Evolutionary conservation across 2,888 invertebrate genomes (phyloP).

Genomic region (Drosophila basisetae): DNA sequence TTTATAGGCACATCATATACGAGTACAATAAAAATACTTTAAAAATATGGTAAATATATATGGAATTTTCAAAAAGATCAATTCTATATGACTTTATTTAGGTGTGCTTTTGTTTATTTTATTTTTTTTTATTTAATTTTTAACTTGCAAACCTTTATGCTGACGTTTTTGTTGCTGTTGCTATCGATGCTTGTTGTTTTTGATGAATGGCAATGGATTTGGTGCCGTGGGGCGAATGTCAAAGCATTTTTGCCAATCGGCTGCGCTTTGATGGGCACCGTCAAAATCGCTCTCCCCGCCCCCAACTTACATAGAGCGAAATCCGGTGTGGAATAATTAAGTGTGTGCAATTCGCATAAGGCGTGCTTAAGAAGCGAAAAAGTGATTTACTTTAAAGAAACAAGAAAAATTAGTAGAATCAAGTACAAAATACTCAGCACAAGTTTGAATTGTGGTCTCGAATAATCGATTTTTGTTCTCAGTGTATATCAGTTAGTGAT

Average conservation of each 20-base stretch:
- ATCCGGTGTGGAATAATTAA: neutral
- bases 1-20: too few species aligned
- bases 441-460: neutral
- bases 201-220: neutral
- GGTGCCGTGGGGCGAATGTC: constrained; percentile 26
- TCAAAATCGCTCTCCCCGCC: neutral
- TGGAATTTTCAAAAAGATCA: neutral
- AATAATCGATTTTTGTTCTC: neutral
- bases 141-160: neutral
- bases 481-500: neutral
- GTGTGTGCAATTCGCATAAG: neutral
- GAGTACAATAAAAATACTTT: neutral
- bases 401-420: neutral
- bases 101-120: neutral
- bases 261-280: constrained; percentile 23
- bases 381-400: neutral
- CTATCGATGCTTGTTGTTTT: neutral
- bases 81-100: neutral
- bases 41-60: neutral
- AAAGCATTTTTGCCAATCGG: constrained; percentile 64
- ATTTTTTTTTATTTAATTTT: neutral
- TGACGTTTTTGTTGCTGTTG: neutral
- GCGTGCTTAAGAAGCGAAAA: neutral
- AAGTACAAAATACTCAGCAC: neutral
- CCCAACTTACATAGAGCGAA: neutral